These are phyloP conservation scores for Xylota sylvarum DNA, from an alignment of 2,888 invertebrate species.

Conservation along the genomic window DNA sequence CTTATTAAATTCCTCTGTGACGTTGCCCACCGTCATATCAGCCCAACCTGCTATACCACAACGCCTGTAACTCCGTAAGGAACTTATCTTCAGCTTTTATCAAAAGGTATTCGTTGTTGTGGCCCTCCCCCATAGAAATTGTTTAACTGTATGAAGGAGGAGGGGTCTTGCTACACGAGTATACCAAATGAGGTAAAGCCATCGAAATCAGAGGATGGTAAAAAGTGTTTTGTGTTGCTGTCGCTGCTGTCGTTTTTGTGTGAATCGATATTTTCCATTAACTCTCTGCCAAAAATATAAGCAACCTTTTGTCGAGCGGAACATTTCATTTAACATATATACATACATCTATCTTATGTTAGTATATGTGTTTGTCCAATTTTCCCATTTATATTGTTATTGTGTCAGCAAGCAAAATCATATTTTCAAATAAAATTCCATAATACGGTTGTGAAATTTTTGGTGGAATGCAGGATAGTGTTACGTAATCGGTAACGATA, in stretches of 20 bases:
- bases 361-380: slow-evolving; percentile 25
- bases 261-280: slow-evolving; percentile 72
- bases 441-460: slow-evolving; percentile 25
- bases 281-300: slow-evolving; percentile 57
- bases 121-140: slow-evolving; percentile 2
- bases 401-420: slow-evolving; percentile 33
- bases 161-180: neutral
- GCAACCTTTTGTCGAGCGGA: slow-evolving; percentile 44
- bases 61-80: neutral
- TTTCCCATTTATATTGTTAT: slow-evolving; percentile 21
- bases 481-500: slow-evolving; percentile 31
- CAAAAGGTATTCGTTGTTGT: slow-evolving; percentile 17
- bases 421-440: slow-evolving; percentile 60
- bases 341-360: neutral
- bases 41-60: no score
- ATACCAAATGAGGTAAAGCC: slow-evolving; percentile 28
- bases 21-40: neutral
- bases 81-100: slow-evolving; percentile 16
- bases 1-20: slow-evolving; percentile 23
- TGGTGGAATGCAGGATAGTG: slow-evolving; percentile 33
- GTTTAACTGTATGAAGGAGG: slow-evolving; percentile 10
- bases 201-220: slow-evolving; percentile 48
- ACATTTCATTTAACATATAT: slow-evolving; percentile 33
- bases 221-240: slow-evolving; percentile 28
- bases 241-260: slow-evolving; percentile 33